Evolutionary conservation across 2,797 vertebrate species (phyloP).

Genomic region (Micromesistius poutassou): DNA sequence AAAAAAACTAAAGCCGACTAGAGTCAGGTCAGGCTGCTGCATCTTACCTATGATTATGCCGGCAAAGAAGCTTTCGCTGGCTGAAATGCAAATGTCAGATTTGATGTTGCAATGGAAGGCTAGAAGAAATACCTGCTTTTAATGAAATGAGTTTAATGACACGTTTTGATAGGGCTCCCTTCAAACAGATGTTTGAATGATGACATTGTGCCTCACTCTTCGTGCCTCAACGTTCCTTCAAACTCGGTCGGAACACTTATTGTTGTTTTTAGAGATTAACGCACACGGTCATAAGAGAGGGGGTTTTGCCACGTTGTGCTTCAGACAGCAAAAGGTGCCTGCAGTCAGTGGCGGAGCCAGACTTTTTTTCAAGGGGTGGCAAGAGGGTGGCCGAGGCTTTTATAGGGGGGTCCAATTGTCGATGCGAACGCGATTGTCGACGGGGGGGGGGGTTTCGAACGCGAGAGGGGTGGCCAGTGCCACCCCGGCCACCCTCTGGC

Average conservation of each 20-base stretch:
- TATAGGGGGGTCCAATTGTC: too few relatives aligned
- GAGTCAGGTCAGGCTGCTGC: background rate
- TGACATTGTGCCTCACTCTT: too few relatives aligned
- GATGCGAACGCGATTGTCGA: too few relatives aligned
- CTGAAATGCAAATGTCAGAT: background rate
- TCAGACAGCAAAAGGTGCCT: background rate
- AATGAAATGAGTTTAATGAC: too few relatives aligned
- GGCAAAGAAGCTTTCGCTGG: background rate
- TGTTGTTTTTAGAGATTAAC: too few relatives aligned
- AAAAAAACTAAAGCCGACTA: background rate
- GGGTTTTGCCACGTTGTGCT: background rate
- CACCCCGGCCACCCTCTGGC: too few relatives aligned
- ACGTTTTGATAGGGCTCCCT: background rate
- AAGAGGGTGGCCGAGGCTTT: too few relatives aligned
- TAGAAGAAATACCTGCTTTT: background rate
- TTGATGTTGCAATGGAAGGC: background rate
- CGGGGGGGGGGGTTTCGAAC: too few relatives aligned
- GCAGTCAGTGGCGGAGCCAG: too few relatives aligned
- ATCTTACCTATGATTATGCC: background rate
- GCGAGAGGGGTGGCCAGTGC: too few relatives aligned
- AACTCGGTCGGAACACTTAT: background rate
- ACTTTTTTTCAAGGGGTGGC: too few relatives aligned
- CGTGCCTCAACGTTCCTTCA: too few relatives aligned
- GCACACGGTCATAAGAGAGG: background rate
- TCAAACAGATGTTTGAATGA: background rate